Evolutionary conservation across 2,113 vertebrate genomes (phyloP).

Genomic region (Aptenodytes forsteri): DNA sequence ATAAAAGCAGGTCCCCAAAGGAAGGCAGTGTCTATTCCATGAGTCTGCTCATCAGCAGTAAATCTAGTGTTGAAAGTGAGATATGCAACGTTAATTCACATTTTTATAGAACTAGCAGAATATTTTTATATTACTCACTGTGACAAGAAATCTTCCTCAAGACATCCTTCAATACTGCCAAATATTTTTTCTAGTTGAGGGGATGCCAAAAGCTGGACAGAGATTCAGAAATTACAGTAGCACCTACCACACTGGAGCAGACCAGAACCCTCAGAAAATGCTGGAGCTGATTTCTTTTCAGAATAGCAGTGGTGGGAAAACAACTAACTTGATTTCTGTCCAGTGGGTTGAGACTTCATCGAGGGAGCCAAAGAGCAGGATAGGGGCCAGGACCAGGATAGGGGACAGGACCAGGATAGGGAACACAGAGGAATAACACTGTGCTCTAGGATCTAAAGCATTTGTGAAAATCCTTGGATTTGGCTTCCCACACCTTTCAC

Average conservation of each 20-base stretch:
- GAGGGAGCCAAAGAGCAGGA: not conserved
- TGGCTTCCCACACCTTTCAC: not conserved
- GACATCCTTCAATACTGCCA: not conserved
- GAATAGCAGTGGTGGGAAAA: not conserved
- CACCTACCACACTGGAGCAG: not conserved
- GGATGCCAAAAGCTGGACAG: not conserved
- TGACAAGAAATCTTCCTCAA: not conserved
- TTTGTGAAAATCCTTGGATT: not conserved
- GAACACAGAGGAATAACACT: not conserved
- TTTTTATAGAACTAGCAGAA: not conserved
- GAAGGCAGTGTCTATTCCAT: constrained; percentile 63
- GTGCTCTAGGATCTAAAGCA: not conserved
- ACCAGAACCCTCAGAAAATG: not conserved
- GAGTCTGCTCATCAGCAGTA: constrained; percentile 48
- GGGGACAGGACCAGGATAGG: not conserved
- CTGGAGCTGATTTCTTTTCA: not conserved
- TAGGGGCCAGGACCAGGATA: not conserved
- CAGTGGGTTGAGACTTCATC: not conserved
- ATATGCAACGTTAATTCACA: not conserved
- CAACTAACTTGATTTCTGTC: not conserved
- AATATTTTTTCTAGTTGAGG: not conserved
- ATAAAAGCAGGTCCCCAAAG: constrained; percentile 67
- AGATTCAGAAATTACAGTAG: not conserved
- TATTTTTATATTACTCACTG: not conserved
- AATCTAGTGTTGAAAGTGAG: constrained; percentile 46